A percentile compares a stretch with the other conserved stretches of the same genome.
Evolutionary conservation across 2,113 vertebrate species (phyloP).

Genomic region (Nothoprocta pentlandii): DNA sequence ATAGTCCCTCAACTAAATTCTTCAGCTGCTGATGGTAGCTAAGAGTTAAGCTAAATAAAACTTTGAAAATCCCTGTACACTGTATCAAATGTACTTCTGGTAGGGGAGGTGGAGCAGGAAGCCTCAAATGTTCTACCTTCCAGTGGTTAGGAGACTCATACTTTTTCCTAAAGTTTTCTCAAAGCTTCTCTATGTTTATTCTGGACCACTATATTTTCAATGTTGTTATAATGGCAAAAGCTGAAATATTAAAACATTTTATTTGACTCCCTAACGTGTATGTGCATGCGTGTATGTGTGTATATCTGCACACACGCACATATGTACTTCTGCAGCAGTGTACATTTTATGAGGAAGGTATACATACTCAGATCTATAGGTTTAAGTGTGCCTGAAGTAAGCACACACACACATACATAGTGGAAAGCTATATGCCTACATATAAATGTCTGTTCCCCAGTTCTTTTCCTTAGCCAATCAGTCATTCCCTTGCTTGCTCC

Average conservation of each 20-base stretch:
- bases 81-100: conserved; percentile 69
- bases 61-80: conserved; percentile 62
- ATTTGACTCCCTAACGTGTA: background rate
- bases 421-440: background rate
- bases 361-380: background rate
- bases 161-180: background rate
- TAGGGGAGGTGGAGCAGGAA: conserved; percentile 23
- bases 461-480: background rate
- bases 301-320: background rate
- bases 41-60: conserved; percentile 83
- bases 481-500: background rate
- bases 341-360: background rate
- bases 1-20: conserved; percentile 79
- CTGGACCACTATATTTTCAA: background rate
- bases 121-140: conserved; percentile 41
- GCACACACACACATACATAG: background rate
- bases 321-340: background rate
- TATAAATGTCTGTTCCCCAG: background rate
- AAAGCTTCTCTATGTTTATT: background rate
- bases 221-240: background rate
- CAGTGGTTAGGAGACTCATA: background rate
- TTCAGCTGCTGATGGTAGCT: conserved; percentile 75
- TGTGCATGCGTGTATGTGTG: background rate
- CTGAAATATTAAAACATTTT: background rate
- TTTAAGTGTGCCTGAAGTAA: background rate